phyloP scores from a whole-genome alignment of 2,888 invertebrate genomes.

The Osmoderma eremita region DNA sequence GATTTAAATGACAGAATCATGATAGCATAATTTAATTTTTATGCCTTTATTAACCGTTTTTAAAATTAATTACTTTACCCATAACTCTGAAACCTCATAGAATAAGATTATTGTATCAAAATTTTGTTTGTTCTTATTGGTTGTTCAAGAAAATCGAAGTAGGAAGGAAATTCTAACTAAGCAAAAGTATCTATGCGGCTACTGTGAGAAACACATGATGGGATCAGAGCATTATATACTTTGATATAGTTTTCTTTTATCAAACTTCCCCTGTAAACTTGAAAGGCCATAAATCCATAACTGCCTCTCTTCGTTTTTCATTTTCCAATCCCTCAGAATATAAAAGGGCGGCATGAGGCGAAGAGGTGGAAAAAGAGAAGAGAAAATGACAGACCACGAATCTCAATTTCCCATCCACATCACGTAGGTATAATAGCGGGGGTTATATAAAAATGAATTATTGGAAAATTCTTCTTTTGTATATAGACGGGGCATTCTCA shows the following conservation, averaged over 20 bases:
- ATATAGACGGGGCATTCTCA: background rate
- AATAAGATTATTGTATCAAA: too few species aligned
- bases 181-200: too few species aligned
- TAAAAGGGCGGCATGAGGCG: background rate
- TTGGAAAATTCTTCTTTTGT: conserved; percentile 30
- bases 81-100: too few species aligned
- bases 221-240: background rate
- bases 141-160: too few species aligned
- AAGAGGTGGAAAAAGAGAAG: conserved; percentile 4
- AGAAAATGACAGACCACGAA: conserved; percentile 32
- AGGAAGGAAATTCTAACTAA: too few species aligned
- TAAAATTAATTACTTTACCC: too few species aligned
- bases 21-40: too few species aligned
- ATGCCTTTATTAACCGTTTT: too few species aligned
- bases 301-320: conserved; percentile 33
- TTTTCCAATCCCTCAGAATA: conserved; percentile 20
- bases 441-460: conserved; percentile 25
- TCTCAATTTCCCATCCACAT: conserved; percentile 26
- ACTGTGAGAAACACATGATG: too few species aligned
- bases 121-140: too few species aligned
- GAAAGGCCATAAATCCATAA: conserved; percentile 36
- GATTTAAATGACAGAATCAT: background rate
- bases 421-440: conserved; percentile 31
- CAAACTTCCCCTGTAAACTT: conserved; percentile 21
- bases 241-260: conserved; percentile 34